phyloP scores from a whole-genome alignment of 2,113 vertebrate species.

The Rafetus swinhoei region DNA sequence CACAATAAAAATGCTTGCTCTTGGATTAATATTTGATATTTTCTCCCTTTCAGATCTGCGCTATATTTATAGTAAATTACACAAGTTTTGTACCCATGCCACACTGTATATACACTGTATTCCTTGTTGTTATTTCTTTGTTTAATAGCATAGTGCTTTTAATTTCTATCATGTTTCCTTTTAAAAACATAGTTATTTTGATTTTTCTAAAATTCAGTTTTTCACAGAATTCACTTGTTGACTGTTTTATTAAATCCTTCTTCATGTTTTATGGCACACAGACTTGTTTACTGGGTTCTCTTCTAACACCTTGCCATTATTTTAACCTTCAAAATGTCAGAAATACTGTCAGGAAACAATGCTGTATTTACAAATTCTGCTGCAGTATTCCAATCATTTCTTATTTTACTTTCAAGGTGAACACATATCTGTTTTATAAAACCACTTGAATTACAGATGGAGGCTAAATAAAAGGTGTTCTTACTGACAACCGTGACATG shows the following conservation, averaged over 20 bases:
- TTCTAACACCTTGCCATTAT: slow-evolving; percentile 11
- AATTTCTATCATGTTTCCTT: slow-evolving; percentile 21
- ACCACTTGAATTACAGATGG: neutral
- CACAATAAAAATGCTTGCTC: neutral
- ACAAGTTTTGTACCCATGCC: neutral
- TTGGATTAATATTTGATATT: neutral
- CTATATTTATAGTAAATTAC: neutral
- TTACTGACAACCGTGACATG: neutral
- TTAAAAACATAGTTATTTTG: neutral
- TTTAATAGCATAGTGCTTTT: neutral
- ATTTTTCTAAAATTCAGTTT: neutral
- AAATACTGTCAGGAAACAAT: neutral
- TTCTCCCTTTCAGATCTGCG: accelerated
- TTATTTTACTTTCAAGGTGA: slow-evolving; percentile 34
- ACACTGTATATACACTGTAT: neutral
- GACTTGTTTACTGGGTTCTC: neutral
- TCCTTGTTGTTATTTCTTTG: neutral
- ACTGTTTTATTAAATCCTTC: neutral
- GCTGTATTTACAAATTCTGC: neutral
- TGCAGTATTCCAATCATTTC: neutral
- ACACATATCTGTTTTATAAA: neutral
- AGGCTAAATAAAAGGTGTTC: neutral
- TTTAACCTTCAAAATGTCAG: neutral
- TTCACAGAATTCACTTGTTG: neutral
- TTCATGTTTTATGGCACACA: slow-evolving; percentile 8